Conservation (phyloP, 2,797 vertebrate genomes). For the Myripristis murdjan region DNA sequence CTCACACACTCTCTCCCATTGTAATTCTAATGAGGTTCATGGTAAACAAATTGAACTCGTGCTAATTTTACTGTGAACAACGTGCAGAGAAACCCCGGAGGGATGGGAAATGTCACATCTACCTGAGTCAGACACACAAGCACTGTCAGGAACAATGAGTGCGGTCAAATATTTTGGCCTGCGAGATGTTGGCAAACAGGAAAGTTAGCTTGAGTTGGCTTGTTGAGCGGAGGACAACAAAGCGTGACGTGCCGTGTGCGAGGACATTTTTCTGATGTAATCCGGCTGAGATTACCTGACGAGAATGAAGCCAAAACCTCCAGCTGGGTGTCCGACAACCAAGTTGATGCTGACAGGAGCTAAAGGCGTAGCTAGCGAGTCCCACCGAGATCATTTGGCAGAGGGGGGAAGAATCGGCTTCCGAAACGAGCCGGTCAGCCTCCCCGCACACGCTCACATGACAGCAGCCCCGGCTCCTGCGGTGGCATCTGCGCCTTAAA, state of each 20-base stretch:
- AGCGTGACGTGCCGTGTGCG: background rate
- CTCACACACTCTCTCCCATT: too few relatives aligned
- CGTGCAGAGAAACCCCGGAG: too few relatives aligned
- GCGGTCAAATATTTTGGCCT: conserved; percentile 37
- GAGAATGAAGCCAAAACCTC: background rate
- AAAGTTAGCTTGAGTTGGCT: conserved; percentile 17
- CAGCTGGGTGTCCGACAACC: conserved; percentile 40
- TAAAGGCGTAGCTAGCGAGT: conserved; percentile 56
- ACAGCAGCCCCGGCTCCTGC: conserved; percentile 28
- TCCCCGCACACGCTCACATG: conserved; percentile 45
- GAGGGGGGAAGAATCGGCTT: conserved; percentile 61
- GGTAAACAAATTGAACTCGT: too few relatives aligned
- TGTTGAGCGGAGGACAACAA: background rate
- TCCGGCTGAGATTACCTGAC: too few relatives aligned
- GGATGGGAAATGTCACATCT: too few relatives aligned
- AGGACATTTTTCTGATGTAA: background rate
- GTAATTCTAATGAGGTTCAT: too few relatives aligned
- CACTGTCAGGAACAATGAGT: background rate
- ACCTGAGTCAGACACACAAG: background rate
- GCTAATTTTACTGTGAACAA: too few relatives aligned
- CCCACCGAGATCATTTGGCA: conserved; percentile 48
- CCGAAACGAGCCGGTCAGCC: conserved; percentile 22
- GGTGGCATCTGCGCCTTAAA: background rate
- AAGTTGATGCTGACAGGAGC: conserved; percentile 29
- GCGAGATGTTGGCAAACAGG: conserved; percentile 32